Percentiles rank a stretch among this genome's conserved stretches.
phyloP scores from a whole-genome alignment of 2,113 vertebrate species.

The Symphodus melops region DNA sequence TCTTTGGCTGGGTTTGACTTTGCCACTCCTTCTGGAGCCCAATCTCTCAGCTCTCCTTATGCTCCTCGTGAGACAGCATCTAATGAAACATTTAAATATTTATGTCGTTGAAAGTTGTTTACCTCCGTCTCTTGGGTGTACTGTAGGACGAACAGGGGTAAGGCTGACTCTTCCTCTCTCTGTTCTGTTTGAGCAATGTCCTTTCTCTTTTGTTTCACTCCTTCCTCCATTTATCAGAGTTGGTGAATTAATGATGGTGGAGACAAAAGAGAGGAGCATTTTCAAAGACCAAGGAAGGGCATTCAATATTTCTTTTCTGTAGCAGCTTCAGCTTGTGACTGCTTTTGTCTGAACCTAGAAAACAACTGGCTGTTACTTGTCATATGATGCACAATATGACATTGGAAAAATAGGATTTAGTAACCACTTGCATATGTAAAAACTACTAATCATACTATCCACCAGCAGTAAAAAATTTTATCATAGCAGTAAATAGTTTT shows the following conservation, averaged over 20 bases:
- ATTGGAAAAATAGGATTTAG: too few species aligned
- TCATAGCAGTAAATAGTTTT: too few species aligned
- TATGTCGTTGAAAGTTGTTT: conserved; percentile 76
- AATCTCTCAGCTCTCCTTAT: conserved; percentile 58
- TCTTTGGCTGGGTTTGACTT: conserved; percentile 79
- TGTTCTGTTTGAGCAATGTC: conserved; percentile 51
- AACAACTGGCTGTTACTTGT: background rate
- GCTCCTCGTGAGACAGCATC: conserved; percentile 67
- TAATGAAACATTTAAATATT: conserved; percentile 85
- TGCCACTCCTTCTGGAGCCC: conserved; percentile 55
- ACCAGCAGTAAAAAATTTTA: too few species aligned
- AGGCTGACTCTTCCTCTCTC: conserved; percentile 21
- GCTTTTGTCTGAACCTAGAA: background rate
- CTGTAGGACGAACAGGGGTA: conserved; percentile 12
- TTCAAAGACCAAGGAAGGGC: conserved; percentile 28
- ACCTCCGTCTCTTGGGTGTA: conserved; percentile 53
- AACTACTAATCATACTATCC: too few species aligned
- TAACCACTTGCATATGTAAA: too few species aligned
- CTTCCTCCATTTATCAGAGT: conserved; percentile 43
- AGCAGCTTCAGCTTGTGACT: background rate
- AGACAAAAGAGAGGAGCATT: conserved; percentile 12
- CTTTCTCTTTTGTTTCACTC: conserved; percentile 38
- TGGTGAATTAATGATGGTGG: conserved; percentile 66
- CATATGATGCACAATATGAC: too few species aligned
- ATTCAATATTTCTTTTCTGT: background rate